Percentiles rank a stretch among this genome's conserved stretches.
Evolutionary conservation across 2,113 vertebrate species (phyloP).

Genomic region (Fukomys damarensis): DNA sequence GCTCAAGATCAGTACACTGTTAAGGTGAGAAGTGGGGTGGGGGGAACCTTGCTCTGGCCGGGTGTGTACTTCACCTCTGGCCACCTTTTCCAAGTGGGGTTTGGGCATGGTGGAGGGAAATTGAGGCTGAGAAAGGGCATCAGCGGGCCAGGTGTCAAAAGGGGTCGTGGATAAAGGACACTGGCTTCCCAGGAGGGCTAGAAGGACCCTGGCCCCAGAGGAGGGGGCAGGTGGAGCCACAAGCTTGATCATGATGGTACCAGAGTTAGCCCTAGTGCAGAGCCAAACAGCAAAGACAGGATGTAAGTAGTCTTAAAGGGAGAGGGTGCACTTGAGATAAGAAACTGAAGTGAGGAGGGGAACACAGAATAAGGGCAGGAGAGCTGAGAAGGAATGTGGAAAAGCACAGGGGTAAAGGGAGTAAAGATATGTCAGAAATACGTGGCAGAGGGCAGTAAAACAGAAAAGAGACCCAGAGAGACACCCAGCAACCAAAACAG

Average conservation of each 20-base stretch:
- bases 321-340: background rate
- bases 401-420: background rate
- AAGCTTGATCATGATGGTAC: background rate
- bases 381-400: background rate
- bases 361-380: background rate
- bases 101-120: background rate
- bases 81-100: background rate
- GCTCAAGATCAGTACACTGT: background rate
- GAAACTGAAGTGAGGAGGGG: background rate
- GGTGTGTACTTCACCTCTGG: background rate
- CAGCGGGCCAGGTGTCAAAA: background rate
- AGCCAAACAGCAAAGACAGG: background rate
- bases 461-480: background rate
- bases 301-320: background rate
- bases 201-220: background rate
- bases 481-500: background rate
- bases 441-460: background rate
- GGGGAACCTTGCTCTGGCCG: background rate
- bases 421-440: background rate
- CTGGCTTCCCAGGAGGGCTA: constrained; percentile 37
- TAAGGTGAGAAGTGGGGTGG: background rate
- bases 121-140: background rate
- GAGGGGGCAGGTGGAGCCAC: background rate
- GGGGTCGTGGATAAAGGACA: constrained; percentile 23
- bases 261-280: background rate